Percentiles rank a stretch among this genome's conserved stretches.
Evolutionary conservation across 1,140 invertebrate species (phyloP).

Genomic region (Berghia stephanieae): DNA sequence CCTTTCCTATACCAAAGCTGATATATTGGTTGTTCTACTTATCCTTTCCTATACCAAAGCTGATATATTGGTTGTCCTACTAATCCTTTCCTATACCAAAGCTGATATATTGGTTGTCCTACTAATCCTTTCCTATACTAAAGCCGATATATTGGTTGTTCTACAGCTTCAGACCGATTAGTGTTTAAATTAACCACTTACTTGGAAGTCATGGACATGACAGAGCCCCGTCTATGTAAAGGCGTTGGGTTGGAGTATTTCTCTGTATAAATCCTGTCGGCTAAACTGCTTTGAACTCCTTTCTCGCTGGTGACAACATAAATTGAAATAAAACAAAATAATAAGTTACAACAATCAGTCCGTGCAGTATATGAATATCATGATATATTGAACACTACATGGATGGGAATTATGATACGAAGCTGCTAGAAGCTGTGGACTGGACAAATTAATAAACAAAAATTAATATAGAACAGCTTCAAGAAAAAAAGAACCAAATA

Average conservation of each 20-base stretch:
- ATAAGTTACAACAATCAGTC: background rate
- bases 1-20: too few relatives aligned
- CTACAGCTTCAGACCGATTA: background rate
- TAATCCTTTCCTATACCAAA: too few relatives aligned
- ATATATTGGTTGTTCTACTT: too few relatives aligned
- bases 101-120: too few relatives aligned
- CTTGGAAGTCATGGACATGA: background rate
- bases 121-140: too few relatives aligned
- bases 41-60: too few relatives aligned
- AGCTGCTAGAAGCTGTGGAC: background rate
- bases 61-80: too few relatives aligned
- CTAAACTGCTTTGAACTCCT: constrained; percentile 31
- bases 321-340: background rate
- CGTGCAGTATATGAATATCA: background rate
- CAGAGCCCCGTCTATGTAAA: constrained; percentile 9
- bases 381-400: background rate
- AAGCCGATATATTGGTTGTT: too few relatives aligned
- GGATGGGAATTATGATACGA: background rate
- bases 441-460: background rate
- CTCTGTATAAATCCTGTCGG: constrained; percentile 27
- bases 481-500: too few relatives aligned
- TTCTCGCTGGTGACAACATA: background rate
- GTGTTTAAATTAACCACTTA: background rate
- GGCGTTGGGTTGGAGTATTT: constrained; percentile 11
- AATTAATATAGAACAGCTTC: background rate